phyloP scores from a whole-genome alignment of 2,797 vertebrate genomes.

The Morelia viridis region DNA sequence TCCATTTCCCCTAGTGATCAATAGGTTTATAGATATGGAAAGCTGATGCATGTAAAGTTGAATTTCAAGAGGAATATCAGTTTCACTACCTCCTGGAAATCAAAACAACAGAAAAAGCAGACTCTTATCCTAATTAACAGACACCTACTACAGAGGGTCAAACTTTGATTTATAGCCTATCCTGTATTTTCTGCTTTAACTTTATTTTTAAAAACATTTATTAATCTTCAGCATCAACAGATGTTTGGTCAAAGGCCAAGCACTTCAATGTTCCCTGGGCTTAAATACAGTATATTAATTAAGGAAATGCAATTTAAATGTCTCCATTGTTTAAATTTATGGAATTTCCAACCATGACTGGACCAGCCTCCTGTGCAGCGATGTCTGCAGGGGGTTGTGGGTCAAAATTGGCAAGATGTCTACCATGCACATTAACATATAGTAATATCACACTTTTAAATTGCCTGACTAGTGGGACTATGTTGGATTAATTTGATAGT shows the following conservation, averaged over 20 bases:
- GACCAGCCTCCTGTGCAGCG: too few relatives aligned
- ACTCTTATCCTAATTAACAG: background rate
- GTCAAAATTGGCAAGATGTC: background rate
- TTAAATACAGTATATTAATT: background rate
- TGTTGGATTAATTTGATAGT: background rate
- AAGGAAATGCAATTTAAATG: accelerated
- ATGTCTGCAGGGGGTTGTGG: background rate
- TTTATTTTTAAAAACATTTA: background rate
- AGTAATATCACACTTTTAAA: background rate
- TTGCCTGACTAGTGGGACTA: too few relatives aligned
- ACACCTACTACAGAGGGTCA: background rate
- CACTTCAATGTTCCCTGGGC: background rate
- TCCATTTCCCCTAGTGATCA: too few relatives aligned
- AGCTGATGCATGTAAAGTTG: too few relatives aligned
- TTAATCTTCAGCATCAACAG: background rate
- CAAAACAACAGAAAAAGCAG: background rate
- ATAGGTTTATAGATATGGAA: too few relatives aligned
- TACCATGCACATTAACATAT: background rate
- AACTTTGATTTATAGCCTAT: background rate
- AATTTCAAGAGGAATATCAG: background rate
- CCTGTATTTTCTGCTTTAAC: slow-evolving; percentile 4
- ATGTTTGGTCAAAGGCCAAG: background rate
- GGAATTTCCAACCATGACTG: too few relatives aligned
- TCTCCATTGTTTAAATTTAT: background rate
- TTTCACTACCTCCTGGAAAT: background rate